Base-by-base conservation (phyloP, 2,888 invertebrate species). In the Hydroisotoma schaefferi region DNA sequence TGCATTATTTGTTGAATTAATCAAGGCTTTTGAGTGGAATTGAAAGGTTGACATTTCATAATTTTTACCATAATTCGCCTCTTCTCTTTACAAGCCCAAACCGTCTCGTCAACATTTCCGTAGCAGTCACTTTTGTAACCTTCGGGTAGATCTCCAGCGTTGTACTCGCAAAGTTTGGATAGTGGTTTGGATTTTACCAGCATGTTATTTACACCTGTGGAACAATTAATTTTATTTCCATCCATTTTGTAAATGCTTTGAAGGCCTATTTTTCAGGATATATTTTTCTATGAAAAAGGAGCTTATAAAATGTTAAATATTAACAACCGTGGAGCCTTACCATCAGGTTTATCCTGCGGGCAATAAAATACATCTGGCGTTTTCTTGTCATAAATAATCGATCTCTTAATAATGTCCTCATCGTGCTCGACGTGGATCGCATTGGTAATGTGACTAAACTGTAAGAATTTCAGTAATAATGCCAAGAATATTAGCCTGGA, bases 321-420 rank as follows among this genome's bases (percentile, higher is more conserved):
- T 43, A 12, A 20, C n/a, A 43, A 26, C 40, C 20, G 27, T 8
- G 22, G 23, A 37, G 20, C 29, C 57, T 56, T 43, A 72, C 86
- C 84, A 3, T 84, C 84, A n/a, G 87, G 87, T 74, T 88, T 87
- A 67, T 86, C 84, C 74, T 85, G 84, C 0, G 87, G 87, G 74
- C 88, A 88, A 76, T 88, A 88, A 76, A 88, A 88, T 18, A 87
- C 86, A 73, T 87, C 85, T 8, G 88, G 87, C 1, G 87, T 87
- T 74, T 87, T 86, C 74, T 87, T 86, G 75, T 88, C 87, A 75
- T 85, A 88, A 37, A 88, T 87, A 69, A 88, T 88, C 57, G 85
- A 85, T 76, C 87, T 87, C 65, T 87, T 78, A 81, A 87, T 83
- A 83, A 87, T 85, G 75, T 87, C 87, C 53, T 64, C 65, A 51